Percentiles rank a stretch among this genome's conserved stretches.
Conservation (phyloP, 2,113 vertebrate species). For the Nibea albiflora region DNA sequence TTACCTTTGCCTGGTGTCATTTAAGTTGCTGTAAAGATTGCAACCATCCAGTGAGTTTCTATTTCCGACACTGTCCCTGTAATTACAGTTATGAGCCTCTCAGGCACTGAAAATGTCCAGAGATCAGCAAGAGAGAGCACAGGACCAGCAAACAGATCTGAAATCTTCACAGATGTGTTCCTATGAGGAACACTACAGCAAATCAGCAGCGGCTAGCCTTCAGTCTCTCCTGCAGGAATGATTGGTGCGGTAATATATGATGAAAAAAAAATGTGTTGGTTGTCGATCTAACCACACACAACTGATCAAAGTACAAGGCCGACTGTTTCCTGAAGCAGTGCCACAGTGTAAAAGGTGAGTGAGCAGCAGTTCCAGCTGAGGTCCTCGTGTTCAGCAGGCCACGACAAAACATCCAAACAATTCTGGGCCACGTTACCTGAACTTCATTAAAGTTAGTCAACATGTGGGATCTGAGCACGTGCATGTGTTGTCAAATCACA, state of each 20-base stretch:
- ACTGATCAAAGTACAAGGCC: background rate
- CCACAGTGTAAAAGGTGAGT: background rate
- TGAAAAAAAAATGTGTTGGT: background rate
- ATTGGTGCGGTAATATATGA: background rate
- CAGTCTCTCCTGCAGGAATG: background rate
- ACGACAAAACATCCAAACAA: background rate
- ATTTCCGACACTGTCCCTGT: background rate
- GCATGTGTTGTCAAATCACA: conserved; percentile 26
- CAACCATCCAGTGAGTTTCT: background rate
- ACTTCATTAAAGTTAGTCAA: background rate
- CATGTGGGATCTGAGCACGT: conserved; percentile 29
- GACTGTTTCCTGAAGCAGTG: background rate
- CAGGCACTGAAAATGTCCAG: conserved; percentile 5
- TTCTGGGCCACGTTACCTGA: background rate
- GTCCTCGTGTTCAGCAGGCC: conserved; percentile 31
- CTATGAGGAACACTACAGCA: conserved; percentile 5
- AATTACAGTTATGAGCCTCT: background rate
- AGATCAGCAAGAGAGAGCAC: background rate
- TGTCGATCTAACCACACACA: background rate
- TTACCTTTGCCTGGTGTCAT: background rate
- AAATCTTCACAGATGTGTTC: background rate
- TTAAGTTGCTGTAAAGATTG: background rate
- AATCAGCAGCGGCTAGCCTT: background rate
- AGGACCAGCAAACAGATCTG: background rate
- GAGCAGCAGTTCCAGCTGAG: conserved; percentile 1